A percentile compares a stretch with the other conserved stretches of the same genome.
phyloP scores from a whole-genome alignment of 1,140 invertebrate species.

The Chironomus tepperi region DNA sequence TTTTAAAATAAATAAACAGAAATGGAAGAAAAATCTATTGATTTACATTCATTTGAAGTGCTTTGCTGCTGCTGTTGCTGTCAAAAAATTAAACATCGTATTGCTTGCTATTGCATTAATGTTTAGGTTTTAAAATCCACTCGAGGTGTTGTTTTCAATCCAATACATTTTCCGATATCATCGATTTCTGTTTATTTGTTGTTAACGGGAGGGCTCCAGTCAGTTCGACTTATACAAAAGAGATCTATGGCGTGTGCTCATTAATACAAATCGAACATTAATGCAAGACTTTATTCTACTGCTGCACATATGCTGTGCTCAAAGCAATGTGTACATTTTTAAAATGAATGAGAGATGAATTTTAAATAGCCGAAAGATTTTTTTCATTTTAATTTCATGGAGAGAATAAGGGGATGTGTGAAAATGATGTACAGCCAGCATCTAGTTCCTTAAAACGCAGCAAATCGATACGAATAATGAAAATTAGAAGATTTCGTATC shows the following conservation, averaged over 20 bases:
- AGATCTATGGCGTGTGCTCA: conserved; percentile 17
- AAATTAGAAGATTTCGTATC: no score
- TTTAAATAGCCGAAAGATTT: no score
- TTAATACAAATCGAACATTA: conserved; percentile 20
- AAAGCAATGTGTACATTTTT: not conserved
- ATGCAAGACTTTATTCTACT: not conserved
- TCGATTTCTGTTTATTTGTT: not conserved
- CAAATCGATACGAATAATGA: no score
- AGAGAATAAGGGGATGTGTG: no score
- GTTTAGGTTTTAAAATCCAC: not conserved
- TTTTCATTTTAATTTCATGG: no score
- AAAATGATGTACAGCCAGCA: no score
- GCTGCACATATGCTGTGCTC: not conserved
- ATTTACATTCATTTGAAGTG: not conserved
- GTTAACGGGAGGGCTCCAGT: not conserved
- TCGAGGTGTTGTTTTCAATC: not conserved
- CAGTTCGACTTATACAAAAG: not conserved
- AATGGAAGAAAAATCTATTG: not conserved
- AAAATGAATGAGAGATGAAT: not conserved
- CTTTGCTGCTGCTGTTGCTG: not conserved
- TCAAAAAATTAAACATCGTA: not conserved
- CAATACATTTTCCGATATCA: not conserved
- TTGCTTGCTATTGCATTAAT: not conserved
- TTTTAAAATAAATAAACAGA: conserved; percentile 9
- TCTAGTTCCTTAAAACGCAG: no score